These are phyloP conservation scores for Athalia circularis DNA, from an alignment of 2,888 invertebrate species.

Conservation along the genomic window DNA sequence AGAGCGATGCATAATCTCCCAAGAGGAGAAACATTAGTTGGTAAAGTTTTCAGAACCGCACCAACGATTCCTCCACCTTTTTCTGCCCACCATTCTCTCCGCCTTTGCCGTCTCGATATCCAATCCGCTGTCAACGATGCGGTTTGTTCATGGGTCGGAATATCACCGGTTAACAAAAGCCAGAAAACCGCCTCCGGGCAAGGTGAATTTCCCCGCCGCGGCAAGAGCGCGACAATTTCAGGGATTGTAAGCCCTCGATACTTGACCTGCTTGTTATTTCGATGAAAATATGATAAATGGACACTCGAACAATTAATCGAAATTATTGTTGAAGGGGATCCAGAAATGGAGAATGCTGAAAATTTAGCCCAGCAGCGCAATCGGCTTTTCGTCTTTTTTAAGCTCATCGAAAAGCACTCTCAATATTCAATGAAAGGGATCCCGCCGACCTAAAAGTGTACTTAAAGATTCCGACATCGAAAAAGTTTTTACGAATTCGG, in stretches of 20 bases:
- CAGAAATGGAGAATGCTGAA: neutral
- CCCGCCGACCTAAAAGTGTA: neutral
- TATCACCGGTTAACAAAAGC: constrained; percentile 67
- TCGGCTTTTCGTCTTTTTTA: neutral
- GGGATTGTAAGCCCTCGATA: constrained; percentile 67
- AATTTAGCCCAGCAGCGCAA: neutral
- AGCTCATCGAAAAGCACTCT: constrained; percentile 21
- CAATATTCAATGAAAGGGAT: constrained; percentile 1
- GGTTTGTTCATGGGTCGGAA: constrained; percentile 66
- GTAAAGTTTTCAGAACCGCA: constrained; percentile 58
- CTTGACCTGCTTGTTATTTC: constrained; percentile 54
- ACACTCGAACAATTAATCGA: no score
- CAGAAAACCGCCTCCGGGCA: constrained; percentile 67
- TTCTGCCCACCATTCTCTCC: constrained; percentile 61
- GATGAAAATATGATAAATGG: constrained; percentile 1
- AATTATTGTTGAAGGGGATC: no score
- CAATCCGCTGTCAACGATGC: constrained; percentile 65
- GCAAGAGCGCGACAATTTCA: constrained; percentile 62
- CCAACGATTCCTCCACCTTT: constrained; percentile 58
- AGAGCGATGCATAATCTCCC: constrained; percentile 62
- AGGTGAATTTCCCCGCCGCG: constrained; percentile 64
- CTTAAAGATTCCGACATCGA: neutral
- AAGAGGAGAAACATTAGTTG: constrained; percentile 59
- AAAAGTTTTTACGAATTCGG: neutral
- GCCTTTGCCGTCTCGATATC: constrained; percentile 60